phyloP scores from a whole-genome alignment of 2,113 vertebrate genomes.

The Oryctolagus cuniculus region mOryCun1.1 NC_091443.1:41000501-41001000 shows the following conservation, averaged over 20 bases:
- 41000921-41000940: constrained; percentile 26
- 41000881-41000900: neutral
- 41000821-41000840: neutral
- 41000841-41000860: constrained; percentile 36
- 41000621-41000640: no score
- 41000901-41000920: neutral
- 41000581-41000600: no score
- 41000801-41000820: constrained; percentile 8
- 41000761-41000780: constrained; percentile 9
- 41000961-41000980: constrained; percentile 20
- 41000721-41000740: constrained; percentile 24
- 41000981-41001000: constrained; percentile 36
- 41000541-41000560: no score
- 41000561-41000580: no score
- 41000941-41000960: constrained; percentile 46
- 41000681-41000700: no score
- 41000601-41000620: no score
- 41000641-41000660: no score
- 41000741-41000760: constrained; percentile 45
- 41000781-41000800: constrained; percentile 52
- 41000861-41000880: neutral
- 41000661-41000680: no score
- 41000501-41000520: no score
- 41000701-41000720: no score
- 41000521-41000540: no score